These are phyloP conservation scores for Sycophaga agraensis DNA, from an alignment of 1,140 invertebrate species.

Conservation along the genomic window DNA sequence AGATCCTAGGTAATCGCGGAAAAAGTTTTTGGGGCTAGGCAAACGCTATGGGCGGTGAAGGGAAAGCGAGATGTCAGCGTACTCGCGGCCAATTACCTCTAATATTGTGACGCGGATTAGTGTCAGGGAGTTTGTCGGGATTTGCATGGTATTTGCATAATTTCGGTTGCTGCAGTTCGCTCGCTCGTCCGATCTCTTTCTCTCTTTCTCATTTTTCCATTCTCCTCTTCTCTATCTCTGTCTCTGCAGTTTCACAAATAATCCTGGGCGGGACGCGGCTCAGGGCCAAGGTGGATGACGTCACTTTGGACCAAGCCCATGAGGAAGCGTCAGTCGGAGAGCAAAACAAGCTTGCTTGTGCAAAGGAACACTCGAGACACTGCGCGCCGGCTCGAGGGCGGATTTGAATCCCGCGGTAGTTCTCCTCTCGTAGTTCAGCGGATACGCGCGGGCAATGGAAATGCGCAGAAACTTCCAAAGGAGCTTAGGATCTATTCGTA, in stretches of 20 bases:
- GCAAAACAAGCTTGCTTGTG: too few relatives aligned
- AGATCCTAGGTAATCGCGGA: too few relatives aligned
- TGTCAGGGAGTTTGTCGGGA: slow-evolving; percentile 46
- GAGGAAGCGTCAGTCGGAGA: too few relatives aligned
- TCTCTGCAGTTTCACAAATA: slow-evolving; percentile 39
- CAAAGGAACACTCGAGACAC: too few relatives aligned
- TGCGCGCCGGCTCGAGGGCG: too few relatives aligned
- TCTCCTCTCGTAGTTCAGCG: too few relatives aligned
- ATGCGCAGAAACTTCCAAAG: too few relatives aligned
- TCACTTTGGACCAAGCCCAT: slow-evolving; percentile 31
- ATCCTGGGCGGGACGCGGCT: slow-evolving; percentile 35
- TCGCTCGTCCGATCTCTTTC: not conserved
- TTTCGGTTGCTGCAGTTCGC: slow-evolving; percentile 38
- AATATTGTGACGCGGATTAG: slow-evolving; percentile 58
- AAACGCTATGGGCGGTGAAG: slow-evolving; percentile 15
- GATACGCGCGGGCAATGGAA: too few relatives aligned
- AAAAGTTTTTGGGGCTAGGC: not conserved
- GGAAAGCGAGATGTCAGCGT: slow-evolving; percentile 37
- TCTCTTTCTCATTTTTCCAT: too few relatives aligned
- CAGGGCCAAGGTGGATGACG: slow-evolving; percentile 34
- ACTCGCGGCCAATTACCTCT: slow-evolving; percentile 55
- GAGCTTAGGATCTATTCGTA: too few relatives aligned
- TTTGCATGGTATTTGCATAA: slow-evolving; percentile 59
- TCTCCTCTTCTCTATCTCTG: too few relatives aligned
- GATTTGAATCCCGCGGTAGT: too few relatives aligned